Base-by-base conservation (phyloP, 2,888 invertebrate species). In the Corythucha ciliata region DNA sequence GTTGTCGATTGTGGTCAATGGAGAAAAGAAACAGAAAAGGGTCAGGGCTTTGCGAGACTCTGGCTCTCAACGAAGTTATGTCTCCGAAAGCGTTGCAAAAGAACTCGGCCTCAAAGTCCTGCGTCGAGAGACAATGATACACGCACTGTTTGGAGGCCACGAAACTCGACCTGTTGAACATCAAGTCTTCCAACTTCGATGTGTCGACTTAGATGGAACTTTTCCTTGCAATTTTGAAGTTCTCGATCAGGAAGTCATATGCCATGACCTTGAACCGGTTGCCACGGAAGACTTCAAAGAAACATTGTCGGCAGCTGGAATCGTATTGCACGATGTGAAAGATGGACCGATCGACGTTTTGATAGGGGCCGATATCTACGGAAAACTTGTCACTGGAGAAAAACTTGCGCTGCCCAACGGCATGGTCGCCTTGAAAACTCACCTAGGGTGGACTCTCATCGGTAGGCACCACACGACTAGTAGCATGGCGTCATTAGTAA, bases 361-460 rank as follows among this genome's bases (percentile, higher is more conserved):
- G 40, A 48, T 48, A 20, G 48, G 48, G 7, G 49, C 49, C 12
- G 49, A 49, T 33, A 24, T 49, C 2, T 29, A 12, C 10, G 49
- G 49, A n/a, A 49, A 49, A 14, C 32, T 49, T 8, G 24, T 49
- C 16, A 42, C 41, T n/a, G 49, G 49, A n/a, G 14, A n/a, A 10
- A 49, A 49, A 33, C 14, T 41, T 21, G 33, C 29, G 8, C n/a
- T 49, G 10, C 14, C 14, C 10, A 24, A 29, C 25, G 49, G 49
- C 1, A 27, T 49, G 8, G 32, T 42, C 5, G 49, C 49, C 4
- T 21, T 49, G 18, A 33, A 49, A 20, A 49, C 49, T 8, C 16
- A 14, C n/a, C 32, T 49, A 10, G 49, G 49, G 3, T 49, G 49
- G 49, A 49, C 49, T 5, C 22, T 49, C 25, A 49, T 49, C 41